These are phyloP conservation scores for Mastacembelus armatus DNA, from an alignment of 2,797 vertebrate species.

Conservation along the genomic window DNA sequence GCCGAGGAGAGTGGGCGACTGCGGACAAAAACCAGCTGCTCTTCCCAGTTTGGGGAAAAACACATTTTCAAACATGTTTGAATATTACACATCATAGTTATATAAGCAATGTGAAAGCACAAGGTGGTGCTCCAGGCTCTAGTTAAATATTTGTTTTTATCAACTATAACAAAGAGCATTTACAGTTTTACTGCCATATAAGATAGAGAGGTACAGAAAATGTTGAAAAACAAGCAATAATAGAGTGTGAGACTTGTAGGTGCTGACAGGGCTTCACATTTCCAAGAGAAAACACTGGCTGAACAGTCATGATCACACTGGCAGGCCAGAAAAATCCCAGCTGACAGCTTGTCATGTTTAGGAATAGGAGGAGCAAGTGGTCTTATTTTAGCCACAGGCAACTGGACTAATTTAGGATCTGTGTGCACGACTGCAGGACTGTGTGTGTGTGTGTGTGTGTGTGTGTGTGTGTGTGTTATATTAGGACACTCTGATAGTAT, in stretches of 20 bases:
- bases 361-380: slow-evolving; percentile 73
- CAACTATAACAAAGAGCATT: neutral
- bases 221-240: neutral
- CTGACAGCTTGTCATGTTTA: slow-evolving; percentile 64
- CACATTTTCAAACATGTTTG: slow-evolving; percentile 18
- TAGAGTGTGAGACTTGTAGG: neutral
- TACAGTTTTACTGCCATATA: neutral
- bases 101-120: slow-evolving; percentile 14
- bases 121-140: neutral
- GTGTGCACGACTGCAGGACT: no score
- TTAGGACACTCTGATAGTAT: slow-evolving; percentile 34
- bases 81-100: slow-evolving; percentile 12
- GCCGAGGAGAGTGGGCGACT: slow-evolving; percentile 48
- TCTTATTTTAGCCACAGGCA: slow-evolving; percentile 80
- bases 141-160: neutral
- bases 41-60: slow-evolving; percentile 8
- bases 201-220: neutral
- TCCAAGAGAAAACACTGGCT: neutral
- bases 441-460: slow-evolving; percentile 47
- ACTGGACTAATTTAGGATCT: slow-evolving; percentile 77
- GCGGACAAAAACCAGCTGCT: slow-evolving; percentile 76
- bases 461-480: slow-evolving; percentile 45
- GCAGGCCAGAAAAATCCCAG: slow-evolving; percentile 31
- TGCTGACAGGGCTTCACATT: neutral
- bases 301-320: slow-evolving; percentile 18